Base-by-base conservation (phyloP, 1,140 invertebrate genomes). In the Psix sp. region DNA sequence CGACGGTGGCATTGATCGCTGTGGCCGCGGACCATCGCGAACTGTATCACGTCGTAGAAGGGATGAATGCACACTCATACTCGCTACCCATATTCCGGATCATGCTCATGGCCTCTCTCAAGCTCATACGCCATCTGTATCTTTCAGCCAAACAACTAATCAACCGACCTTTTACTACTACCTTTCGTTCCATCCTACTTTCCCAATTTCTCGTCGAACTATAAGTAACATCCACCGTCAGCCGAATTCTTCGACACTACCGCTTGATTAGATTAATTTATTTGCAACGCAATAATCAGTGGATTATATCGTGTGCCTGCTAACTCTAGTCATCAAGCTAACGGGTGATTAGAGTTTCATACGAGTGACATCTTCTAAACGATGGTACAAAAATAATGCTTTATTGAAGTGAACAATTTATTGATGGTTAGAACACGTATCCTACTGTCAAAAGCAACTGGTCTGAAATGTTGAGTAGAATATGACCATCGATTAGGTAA, bases 1-100 rank as follows among this genome's bases (percentile, higher is more conserved):
- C 80, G 80, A 80, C 80, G 76, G 75, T 82, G 82, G 84, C 84
- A 87, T 86, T 86, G 86, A 86, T 86, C 86, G 84, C 80, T 73
- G 76, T 76, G 74, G 70, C 74, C 74, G 66, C 77, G 79, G 78
- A 79, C 80, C 80, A 80, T 77, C 79, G 67, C 78, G 72, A 72
- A 70, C 66, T 76, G 73, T 70, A 70, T 80, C 78, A 73, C 77
- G 72, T 76, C 73, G 75, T 80, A 77, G 80, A 83, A 82, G 81
- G 80, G 80, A 80, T 83, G 79, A 81, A 83, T 80, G 74, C 74
- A 76, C 79, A 77, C 70, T 73, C 65, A 77, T 77, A 65, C 74
- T 43, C 66, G 29, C 35, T 66, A 36, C 63, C 62, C 62, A 56
- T 72, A 70, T 68, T 49, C 52, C 60, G 40, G 36, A 62, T 60